Base-by-base conservation (phyloP, 2,113 vertebrate species). In the Caracal caracal region DNA sequence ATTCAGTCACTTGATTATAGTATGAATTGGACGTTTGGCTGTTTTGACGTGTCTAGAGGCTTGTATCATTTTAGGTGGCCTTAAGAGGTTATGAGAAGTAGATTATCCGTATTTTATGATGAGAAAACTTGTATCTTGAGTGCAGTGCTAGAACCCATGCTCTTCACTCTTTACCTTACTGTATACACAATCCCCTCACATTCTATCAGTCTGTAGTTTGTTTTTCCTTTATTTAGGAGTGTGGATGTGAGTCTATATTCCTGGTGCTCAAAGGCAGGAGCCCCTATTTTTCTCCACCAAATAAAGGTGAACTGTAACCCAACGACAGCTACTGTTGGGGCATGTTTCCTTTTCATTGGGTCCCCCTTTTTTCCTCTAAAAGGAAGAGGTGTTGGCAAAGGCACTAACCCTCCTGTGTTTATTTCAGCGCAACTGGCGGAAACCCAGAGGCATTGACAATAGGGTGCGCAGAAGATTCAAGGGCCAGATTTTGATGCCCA, bases 401-500 rank as follows among this genome's bases (percentile, higher is more conserved):
- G 56, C 51, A 11, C 33, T 88, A 10, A 95, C 26, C 35, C 10
- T 5, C 10, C 0, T 11, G 6, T 26, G 17, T 5, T 71, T 28
- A 56, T 83, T 92, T 5, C 68, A 99, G 99, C 98, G 98, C 95
- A 99, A 99, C 99, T 99, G 99, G 99, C 99, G 99, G 56, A 99
- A 99, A 71, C 99, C 99, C 30, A 99, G 99, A 95, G 99, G 99
- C 91, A 99, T 99, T 16, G 99, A 99, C 97, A 99, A 99, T 98
- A 99, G 99, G 97, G 99, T 99, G 8, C 99, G 99, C 95, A 99
- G 99, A 97, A 99, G 99, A 85, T 99, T 99, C 98, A 99, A 99
- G 98, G 99, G 99, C 1, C 99, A 99, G 98, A 99, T 99, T 98
- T 95, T 99, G 98, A 99, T 99, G 99, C 99, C 99, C 96, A 99